Percentiles rank a stretch among this genome's conserved stretches.
Evolutionary conservation across 2,797 vertebrate genomes (phyloP).

Genomic region (Sebastiscus tertius): DNA sequence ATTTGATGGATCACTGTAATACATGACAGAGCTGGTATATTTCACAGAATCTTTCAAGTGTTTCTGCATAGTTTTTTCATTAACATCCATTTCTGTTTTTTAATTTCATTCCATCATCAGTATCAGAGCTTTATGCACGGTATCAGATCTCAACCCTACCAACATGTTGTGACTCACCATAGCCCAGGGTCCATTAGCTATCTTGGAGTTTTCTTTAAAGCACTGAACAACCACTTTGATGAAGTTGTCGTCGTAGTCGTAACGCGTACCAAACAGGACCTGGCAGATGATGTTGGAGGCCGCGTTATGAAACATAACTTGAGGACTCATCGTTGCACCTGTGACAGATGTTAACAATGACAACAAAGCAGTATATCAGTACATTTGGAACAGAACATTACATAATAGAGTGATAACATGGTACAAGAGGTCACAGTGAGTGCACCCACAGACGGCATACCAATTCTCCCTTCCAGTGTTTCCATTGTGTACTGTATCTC

Average conservation of each 20-base stretch:
- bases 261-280: slow-evolving; percentile 58
- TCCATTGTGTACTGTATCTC: slow-evolving; percentile 40
- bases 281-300: slow-evolving; percentile 68
- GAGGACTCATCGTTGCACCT: slow-evolving; percentile 49
- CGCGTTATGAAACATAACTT: slow-evolving; percentile 66
- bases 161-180: slow-evolving; percentile 47
- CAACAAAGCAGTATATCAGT: not conserved
- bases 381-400: not conserved
- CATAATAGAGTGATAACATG: not conserved
- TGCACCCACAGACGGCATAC: slow-evolving; percentile 18
- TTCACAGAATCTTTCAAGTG: not conserved
- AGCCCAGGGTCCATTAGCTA: slow-evolving; percentile 59
- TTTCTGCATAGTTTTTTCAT: too few relatives aligned
- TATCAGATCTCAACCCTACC: not conserved
- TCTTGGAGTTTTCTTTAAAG: slow-evolving; percentile 46
- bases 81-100: not conserved
- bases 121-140: not conserved
- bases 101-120: not conserved
- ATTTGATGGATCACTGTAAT: not conserved
- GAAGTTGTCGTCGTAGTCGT: slow-evolving; percentile 44
- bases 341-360: not conserved
- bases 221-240: slow-evolving; percentile 40
- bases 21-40: not conserved
- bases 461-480: slow-evolving; percentile 43
- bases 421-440: not conserved